These are phyloP conservation scores for Lasioglossum lativentre DNA, from an alignment of 2,888 invertebrate species.

Conservation along the genomic window DNA sequence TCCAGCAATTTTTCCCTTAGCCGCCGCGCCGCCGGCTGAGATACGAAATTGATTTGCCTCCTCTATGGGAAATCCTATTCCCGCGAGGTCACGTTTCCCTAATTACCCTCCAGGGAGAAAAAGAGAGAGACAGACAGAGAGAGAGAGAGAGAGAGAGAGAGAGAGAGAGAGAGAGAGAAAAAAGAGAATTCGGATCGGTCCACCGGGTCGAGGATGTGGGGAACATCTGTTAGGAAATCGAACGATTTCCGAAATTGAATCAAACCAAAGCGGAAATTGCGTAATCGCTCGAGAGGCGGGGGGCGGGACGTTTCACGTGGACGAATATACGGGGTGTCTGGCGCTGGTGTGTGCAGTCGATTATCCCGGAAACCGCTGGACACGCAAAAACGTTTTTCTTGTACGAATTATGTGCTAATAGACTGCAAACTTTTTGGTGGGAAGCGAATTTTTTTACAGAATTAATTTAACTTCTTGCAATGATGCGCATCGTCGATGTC, in stretches of 20 bases:
- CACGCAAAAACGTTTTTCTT: background rate
- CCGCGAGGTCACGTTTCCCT: conserved; percentile 8
- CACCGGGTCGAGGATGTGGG: background rate
- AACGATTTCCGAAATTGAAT: conserved; percentile 77
- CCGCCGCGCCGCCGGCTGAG: background rate
- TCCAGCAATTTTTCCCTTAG: background rate
- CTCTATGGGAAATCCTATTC: background rate
- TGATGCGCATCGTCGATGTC: background rate
- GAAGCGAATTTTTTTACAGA: background rate
- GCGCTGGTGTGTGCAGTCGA: background rate
- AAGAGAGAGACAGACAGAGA: background rate
- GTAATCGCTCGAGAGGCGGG: conserved; percentile 73
- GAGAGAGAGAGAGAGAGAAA: background rate
- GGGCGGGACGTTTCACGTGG: conserved; percentile 59
- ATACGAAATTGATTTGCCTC: conserved; percentile 9
- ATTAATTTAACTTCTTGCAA: background rate
- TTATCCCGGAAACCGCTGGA: background rate
- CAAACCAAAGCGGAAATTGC: conserved; percentile 79
- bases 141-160: background rate
- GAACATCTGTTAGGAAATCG: conserved; percentile 67
- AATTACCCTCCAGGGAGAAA: conserved; percentile 29
- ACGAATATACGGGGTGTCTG: conserved; percentile 32
- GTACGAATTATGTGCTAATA: background rate
- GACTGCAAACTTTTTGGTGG: background rate
- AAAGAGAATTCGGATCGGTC: background rate